Conservation (phyloP, 2,888 invertebrate genomes). For the Hofmannophila pseudospretella region DNA sequence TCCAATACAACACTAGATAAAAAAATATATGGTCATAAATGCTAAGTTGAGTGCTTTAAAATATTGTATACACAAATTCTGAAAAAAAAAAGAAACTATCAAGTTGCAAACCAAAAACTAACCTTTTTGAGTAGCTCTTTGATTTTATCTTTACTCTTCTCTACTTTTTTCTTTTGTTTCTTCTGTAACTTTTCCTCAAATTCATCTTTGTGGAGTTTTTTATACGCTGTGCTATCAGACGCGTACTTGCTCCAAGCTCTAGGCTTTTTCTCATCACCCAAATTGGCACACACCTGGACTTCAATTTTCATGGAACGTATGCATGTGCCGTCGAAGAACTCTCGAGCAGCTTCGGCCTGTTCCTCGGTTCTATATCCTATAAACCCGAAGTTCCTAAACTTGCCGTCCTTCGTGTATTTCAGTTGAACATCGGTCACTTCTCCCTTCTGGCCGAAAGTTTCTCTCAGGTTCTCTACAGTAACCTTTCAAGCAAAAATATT, state of each 20-base stretch:
- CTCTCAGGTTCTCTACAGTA: slow-evolving; percentile 85
- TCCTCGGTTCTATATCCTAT: slow-evolving; percentile 91
- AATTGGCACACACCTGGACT: slow-evolving; percentile 84
- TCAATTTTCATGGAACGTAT: slow-evolving; percentile 89
- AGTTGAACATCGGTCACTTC: slow-evolving; percentile 95
- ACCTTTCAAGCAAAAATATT: slow-evolving; percentile 80
- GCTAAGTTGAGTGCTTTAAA: too few species aligned
- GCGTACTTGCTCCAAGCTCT: slow-evolving; percentile 96
- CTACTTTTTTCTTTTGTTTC: slow-evolving; percentile 36
- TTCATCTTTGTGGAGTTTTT: slow-evolving; percentile 67
- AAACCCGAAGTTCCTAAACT: slow-evolving; percentile 95
- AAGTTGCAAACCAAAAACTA: too few species aligned
- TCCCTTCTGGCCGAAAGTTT: slow-evolving; percentile 88
- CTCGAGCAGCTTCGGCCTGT: slow-evolving; percentile 86
- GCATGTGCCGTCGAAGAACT: slow-evolving; percentile 90
- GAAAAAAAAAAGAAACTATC: too few species aligned
- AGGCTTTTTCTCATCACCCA: slow-evolving; percentile 86
- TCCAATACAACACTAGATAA: too few species aligned
- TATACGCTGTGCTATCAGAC: slow-evolving; percentile 83
- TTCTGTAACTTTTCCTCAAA: slow-evolving; percentile 38
- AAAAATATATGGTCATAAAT: too few species aligned
- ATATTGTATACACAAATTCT: too few species aligned
- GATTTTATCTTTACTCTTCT: slow-evolving; percentile 74
- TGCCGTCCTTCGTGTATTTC: slow-evolving; percentile 94
- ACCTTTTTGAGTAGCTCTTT: slow-evolving; percentile 83